These are phyloP conservation scores for Chloropsis hardwickii DNA, from an alignment of 2,113 vertebrate genomes.

Conservation along the genomic window DNA sequence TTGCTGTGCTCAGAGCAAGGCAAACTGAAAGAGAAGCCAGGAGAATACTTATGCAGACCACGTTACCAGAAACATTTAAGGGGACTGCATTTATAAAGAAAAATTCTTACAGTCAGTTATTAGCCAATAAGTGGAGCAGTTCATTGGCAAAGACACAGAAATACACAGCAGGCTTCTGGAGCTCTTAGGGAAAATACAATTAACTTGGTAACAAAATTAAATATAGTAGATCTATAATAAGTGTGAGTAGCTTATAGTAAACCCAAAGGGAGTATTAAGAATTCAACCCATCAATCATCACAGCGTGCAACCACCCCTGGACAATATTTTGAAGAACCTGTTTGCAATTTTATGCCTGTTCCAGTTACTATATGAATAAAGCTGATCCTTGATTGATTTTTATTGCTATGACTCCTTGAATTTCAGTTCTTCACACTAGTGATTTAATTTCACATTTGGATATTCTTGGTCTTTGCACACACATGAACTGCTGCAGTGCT, in stretches of 20 bases:
- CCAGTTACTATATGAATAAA: not conserved
- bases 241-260: conserved; percentile 43
- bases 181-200: conserved; percentile 60
- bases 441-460: not conserved
- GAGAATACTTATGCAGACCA: not conserved
- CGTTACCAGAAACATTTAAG: conserved; percentile 1
- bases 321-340: conserved; percentile 3
- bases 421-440: not conserved
- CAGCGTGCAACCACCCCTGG: not conserved
- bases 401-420: not conserved
- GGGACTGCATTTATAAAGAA: conserved; percentile 9
- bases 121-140: conserved; percentile 33
- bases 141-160: conserved; percentile 45
- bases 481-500: not conserved
- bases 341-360: conserved; percentile 1
- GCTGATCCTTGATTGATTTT: not conserved
- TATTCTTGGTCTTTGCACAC: not conserved
- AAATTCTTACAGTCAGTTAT: conserved; percentile 51
- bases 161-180: conserved; percentile 34
- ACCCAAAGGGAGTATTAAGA: conserved; percentile 43
- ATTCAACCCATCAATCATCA: conserved; percentile 47
- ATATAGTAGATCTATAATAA: conserved; percentile 47
- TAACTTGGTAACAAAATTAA: conserved; percentile 58
- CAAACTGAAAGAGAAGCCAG: not conserved
- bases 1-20: not conserved